Evolutionary conservation across 2,888 invertebrate genomes (phyloP), one percentile per base, ranked within the genome.

Genomic region (Cephus nigrinus): DNA sequence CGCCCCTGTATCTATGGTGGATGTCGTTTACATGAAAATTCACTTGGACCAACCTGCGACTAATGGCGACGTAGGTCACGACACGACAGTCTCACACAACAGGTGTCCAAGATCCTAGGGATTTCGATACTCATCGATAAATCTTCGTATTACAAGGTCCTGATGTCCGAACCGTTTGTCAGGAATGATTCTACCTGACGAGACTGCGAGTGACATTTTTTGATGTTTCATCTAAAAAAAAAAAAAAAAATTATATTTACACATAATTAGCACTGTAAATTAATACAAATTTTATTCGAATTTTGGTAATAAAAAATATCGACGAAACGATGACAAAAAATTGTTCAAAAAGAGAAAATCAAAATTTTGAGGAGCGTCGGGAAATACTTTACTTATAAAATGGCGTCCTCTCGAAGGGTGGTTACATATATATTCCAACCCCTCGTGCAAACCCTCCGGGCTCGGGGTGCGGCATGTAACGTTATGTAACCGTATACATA

Each of bases 401-500:
- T 91, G 90, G 90, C 89, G 90, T 83, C 73, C 69, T 81, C 80
- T 83, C 73, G 83, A 87, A 86, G 88, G 89, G 87, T 87, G 15
- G 87, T 85, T 84, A 83, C 84, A 84, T 84, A 84, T 79, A 81
- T 85, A 85, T 85, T 83, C 88, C 88, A 86, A 87, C 88, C 88
- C 84, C 86, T 86, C 86, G 84, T 81, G 74, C 84, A 81, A 82
- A 88, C 86, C 84, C 87, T 84, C 78, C 83, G 83, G 84, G 69
- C 75, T n/a, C 75, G 74, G 78, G 80, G 82, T 33, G 80, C 73
- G 77, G 76, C 86, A 81, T 84, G 88, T 86, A 88, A 86, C 88
- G 88, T 90, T 89, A 88, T 88, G 90, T 90, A 90, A 90, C 87
- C 89, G 90, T 90, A 90, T 90, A 90, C 88, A 88, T 87, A 86